Evolutionary conservation across 2,888 invertebrate species (phyloP).

Genomic region (Pterobdella sp.): DNA sequence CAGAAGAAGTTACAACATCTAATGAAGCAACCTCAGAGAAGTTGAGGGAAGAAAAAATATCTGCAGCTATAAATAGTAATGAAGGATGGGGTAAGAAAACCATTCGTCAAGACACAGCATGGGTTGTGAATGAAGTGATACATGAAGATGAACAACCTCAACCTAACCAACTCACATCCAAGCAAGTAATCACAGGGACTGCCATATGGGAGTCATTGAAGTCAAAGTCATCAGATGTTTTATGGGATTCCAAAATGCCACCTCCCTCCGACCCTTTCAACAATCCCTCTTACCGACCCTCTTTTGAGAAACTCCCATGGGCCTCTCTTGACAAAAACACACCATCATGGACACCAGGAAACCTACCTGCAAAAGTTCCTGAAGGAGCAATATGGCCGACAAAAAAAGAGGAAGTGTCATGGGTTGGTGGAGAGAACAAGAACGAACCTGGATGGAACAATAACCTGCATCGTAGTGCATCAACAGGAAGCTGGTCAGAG

Average conservation of each 20-base stretch:
- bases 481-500: conserved; percentile 30
- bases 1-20: neutral
- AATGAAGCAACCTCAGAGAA: neutral
- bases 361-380: neutral
- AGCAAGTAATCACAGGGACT: conserved; percentile 29
- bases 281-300: neutral
- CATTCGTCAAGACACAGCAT: conserved; percentile 31
- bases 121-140: conserved; percentile 18
- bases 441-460: conserved; percentile 17
- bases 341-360: neutral
- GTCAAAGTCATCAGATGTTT: neutral
- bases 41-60: conserved; percentile 28
- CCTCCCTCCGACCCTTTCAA: neutral
- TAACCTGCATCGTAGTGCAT: conserved; percentile 26
- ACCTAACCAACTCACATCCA: conserved; percentile 1
- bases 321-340: neutral
- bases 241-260: neutral
- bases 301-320: neutral
- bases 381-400: conserved; percentile 2
- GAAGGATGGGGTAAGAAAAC: conserved; percentile 30
- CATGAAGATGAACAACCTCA: conserved; percentile 8
- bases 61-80: conserved; percentile 29
- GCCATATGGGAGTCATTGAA: conserved; percentile 32
- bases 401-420: neutral
- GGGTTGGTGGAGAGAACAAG: conserved; percentile 17